Evolutionary conservation across 1,140 invertebrate species (phyloP), one percentile per base, ranked within the genome.

Genomic region (Archegozetes longisetosus): DNA sequence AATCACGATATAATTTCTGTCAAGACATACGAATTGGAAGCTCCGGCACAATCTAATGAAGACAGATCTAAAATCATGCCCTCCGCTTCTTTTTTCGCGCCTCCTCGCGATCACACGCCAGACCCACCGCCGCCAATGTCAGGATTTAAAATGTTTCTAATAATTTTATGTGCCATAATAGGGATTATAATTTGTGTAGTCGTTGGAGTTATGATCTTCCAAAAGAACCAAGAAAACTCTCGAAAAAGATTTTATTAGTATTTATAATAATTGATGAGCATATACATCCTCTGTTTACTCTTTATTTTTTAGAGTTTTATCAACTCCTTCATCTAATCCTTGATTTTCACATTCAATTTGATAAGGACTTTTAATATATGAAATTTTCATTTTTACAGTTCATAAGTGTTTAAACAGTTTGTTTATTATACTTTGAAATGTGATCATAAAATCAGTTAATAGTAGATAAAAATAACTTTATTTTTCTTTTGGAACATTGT

Each of bases 1-100:
- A 95, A 90, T 72, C 95, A 98, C 75, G 94, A 98, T 71, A 81
- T 99, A 61, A 78, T 95, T 54, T 84, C 88, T 9, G 78, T 98
- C 52, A 87, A 89, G 84, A 67, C 94, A 88, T 75, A 62, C 78
- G 83, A 67, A 78, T 93, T 72, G 87, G 88, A 62, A 22, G 24
- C 32, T 25, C 46, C 58, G 20, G 2, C 20, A 26, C 17, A 17
- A 23, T 1, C 2, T 2, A 20, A 20, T 32, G 68, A 71, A 62
- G 72, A 75, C 62, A 62, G 71, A 28, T 67, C 66, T 6, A 64
- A 74, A 50, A 70, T 77, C 49, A 55, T 85, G 40, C 88, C 88
- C 57, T 85, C 84, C 55, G 88, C 88, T 14, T 76, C 79, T 12
- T 81, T 79, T 52, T 90, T 86, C 69, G 86, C 88, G 71, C 75